Percentiles rank a stretch among this genome's conserved stretches.
These are phyloP conservation scores for Hirudo medicinalis DNA, from an alignment of 1,140 invertebrate species.

Conservation along the genomic window DNA sequence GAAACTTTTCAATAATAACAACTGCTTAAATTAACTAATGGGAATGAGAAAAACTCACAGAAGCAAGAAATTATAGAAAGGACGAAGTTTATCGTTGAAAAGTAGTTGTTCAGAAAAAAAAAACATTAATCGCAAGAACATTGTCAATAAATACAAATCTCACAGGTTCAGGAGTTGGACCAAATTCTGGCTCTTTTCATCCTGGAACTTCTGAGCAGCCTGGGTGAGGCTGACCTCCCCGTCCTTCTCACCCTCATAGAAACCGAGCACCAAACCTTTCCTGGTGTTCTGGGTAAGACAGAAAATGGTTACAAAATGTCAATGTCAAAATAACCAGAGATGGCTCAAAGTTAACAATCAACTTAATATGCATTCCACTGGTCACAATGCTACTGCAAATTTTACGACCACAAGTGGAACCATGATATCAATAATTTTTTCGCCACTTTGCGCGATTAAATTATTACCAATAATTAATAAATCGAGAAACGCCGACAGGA, in stretches of 20 bases:
- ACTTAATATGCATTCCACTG: not conserved
- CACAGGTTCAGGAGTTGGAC: conserved; percentile 45
- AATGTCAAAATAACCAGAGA: not conserved
- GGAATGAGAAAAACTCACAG: too few species aligned
- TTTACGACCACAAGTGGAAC: not conserved
- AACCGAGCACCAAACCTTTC: conserved; percentile 48
- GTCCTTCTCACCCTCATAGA: conserved; percentile 41
- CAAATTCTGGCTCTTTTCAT: conserved; percentile 42
- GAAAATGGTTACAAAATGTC: not conserved
- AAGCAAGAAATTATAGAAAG: too few species aligned
- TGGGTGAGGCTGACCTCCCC: conserved; percentile 40
- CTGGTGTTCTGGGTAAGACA: conserved; percentile 30
- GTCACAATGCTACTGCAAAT: not conserved
- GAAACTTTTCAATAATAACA: too few species aligned
- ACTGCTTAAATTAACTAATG: too few species aligned
- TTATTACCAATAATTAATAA: too few species aligned
- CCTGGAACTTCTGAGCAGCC: conserved; percentile 44
- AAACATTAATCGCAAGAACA: conserved; percentile 6
- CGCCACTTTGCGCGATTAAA: too few species aligned
- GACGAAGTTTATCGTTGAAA: not conserved
- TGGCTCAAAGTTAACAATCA: not conserved
- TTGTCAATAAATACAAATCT: conserved; percentile 32
- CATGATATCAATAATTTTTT: too few species aligned
- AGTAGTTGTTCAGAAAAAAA: too few species aligned
- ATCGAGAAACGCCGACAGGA: too few species aligned